Conservation (phyloP, 2,888 invertebrate genomes). For the Bombylius discolor region DNA sequence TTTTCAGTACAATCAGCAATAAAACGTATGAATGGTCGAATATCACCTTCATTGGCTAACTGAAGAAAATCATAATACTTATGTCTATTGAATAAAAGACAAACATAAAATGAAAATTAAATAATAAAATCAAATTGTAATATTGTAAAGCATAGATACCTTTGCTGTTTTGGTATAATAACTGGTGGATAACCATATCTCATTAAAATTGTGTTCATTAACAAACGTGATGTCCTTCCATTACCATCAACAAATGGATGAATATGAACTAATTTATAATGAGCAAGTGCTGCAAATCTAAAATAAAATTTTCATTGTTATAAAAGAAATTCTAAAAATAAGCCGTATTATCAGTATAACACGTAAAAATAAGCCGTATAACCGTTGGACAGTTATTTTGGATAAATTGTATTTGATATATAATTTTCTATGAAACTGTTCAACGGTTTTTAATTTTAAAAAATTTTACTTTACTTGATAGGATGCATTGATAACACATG, state of each 20-base stretch:
- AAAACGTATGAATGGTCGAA: constrained; percentile 90
- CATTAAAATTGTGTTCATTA: constrained; percentile 94
- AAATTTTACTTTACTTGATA: constrained; percentile 51
- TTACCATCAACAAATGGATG: constrained; percentile 97
- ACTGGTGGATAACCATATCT: constrained; percentile 93
- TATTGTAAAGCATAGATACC: constrained; percentile 23
- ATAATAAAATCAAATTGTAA: neutral
- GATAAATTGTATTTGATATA: constrained; percentile 15
- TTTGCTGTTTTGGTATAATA: constrained; percentile 78
- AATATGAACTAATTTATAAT: constrained; percentile 92
- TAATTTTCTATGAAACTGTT: constrained; percentile 3
- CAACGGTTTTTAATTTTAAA: neutral
- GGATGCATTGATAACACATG: constrained; percentile 77
- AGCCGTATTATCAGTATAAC: too few relatives aligned
- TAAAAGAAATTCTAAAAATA: constrained; percentile 8
- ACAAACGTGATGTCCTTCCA: constrained; percentile 83
- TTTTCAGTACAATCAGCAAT: constrained; percentile 86
- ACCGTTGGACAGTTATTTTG: too few relatives aligned
- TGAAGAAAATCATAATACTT: constrained; percentile 81
- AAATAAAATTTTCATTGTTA: constrained; percentile 7
- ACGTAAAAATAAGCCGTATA: constrained; percentile 8
- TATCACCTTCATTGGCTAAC: constrained; percentile 86
- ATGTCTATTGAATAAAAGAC: constrained; percentile 37
- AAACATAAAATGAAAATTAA: neutral
- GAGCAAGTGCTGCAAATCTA: constrained; percentile 88